Evolutionary conservation across 1,140 invertebrate genomes (phyloP), one percentile per base, ranked within the genome.

Genomic region (Drosophila pseudoobscura): DNA sequence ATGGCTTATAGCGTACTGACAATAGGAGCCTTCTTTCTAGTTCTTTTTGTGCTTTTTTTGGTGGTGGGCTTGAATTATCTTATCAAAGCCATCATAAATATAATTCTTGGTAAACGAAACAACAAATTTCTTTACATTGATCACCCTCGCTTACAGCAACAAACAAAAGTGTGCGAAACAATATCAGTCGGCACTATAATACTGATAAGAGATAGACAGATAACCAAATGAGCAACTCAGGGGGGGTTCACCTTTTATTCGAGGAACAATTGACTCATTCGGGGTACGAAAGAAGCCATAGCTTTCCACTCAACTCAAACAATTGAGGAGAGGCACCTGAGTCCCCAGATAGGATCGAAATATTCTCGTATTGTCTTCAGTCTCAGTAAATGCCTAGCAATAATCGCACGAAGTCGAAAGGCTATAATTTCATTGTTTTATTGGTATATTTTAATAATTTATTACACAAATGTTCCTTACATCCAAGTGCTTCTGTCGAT

Each of bases 401-500:
- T 45, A 31, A 55, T 24, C 50, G 56, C 39, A 59, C 44, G 6
- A 44, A 15, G 35, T 13, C 4, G 15, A 3, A 3, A 13, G 8
- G 20, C 11, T 13, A 0, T 3, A 6, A 11, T 15, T 57, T 6
- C 9, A 7, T 29, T 29, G 20, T 1, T 64, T 39, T 64, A 43
- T 63, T 63, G 29, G 2, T 39, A 35, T 20, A n/a, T 9, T 24
- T 17, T 26, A 31, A 51, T 51, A 17, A 31, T 50, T 69, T n/a
- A 43, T 31, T 47, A 41, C 26, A 39, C 29, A 13, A 46, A 46
- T 39, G 17, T 5, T 64, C 17, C 17, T 70, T 17, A 85, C 7
- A 80, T 50, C 82, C 73, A 80, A 47, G 59, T 74, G 50, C 72
- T 64, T 11, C 54, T 75, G 39, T 80, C 72, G 11, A 68, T 26